Conservation (phyloP, 2,113 vertebrate species). For the Nesogale talazaci region DNA sequence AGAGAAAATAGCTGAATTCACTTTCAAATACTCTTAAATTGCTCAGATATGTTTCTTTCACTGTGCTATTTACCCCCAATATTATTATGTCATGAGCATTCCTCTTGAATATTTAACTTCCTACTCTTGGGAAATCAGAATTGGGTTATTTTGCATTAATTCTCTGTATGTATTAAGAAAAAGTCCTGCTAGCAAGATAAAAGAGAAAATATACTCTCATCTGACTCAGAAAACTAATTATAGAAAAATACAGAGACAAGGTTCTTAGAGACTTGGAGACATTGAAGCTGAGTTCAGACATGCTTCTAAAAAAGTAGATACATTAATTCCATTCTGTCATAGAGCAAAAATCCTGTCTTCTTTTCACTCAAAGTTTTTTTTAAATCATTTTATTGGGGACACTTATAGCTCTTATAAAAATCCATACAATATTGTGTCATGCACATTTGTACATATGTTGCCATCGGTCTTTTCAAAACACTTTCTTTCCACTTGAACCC, state of each 20-base stretch:
- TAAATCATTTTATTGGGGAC: too few relatives aligned
- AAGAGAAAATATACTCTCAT: slow-evolving; percentile 13
- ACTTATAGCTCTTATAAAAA: too few relatives aligned
- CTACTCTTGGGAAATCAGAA: slow-evolving; percentile 33
- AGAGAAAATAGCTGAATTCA: not conserved
- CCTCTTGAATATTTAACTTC: not conserved
- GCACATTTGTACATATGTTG: too few relatives aligned
- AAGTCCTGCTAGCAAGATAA: slow-evolving; percentile 35
- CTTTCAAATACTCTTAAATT: not conserved
- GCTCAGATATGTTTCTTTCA: not conserved
- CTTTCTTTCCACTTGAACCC: too few relatives aligned
- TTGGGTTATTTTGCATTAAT: not conserved
- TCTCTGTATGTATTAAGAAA: slow-evolving; percentile 5
- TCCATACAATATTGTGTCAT: too few relatives aligned
- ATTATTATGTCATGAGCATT: not conserved
- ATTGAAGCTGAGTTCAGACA: slow-evolving; percentile 27
- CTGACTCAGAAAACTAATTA: slow-evolving; percentile 48
- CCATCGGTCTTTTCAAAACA: too few relatives aligned
- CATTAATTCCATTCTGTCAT: slow-evolving; percentile 26
- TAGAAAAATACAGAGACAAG: slow-evolving; percentile 39
- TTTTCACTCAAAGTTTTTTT: not conserved
- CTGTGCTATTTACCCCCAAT: not conserved
- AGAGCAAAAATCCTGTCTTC: slow-evolving; percentile 30
- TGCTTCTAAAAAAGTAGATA: slow-evolving; percentile 29
- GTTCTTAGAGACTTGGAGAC: slow-evolving; percentile 13